Base-by-base conservation (phyloP, 2,797 vertebrate species). In the Gymnothorax reevesii region DNA sequence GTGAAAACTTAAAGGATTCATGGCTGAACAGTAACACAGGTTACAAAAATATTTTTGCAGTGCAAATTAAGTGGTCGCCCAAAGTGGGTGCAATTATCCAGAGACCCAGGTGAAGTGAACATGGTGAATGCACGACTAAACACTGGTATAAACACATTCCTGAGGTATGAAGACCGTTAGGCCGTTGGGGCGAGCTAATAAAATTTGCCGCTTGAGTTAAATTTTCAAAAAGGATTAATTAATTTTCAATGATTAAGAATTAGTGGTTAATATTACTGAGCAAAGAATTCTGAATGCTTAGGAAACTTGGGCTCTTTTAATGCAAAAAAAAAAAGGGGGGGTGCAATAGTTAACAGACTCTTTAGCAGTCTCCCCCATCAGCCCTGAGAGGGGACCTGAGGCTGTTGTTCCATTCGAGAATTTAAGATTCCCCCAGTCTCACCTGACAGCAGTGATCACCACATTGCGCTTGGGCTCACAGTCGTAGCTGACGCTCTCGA, bases 401-500 rank as follows among this genome's bases (percentile, higher is more conserved):
- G 57, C 57, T 59, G 13, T 17, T 10, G 22, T 25, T 25, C 66
- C 66, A 27, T 7, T 69, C 4, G 15, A 27, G 17, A 64, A 49
- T 59, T 57, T 13, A 33, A 7, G 25, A 55, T 17, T 7, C 17
- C 25, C 66, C 3, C 49, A 15, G 57, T 33, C 88, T 88, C 89
- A 97, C 97, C 96, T 97, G 84, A 96, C 86, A 10, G 99, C 99
- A 0, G 98, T 99, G 93, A 99, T 94, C 88, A 98, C 97, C 49
- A 99, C 97, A 7, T 98, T 99, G 88, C 98, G 98, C 90, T 99
- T 99, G 60, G 99, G 98, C 90, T 99, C 99, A 57, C 95, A 98
- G 94, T 99, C 99, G 49, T 99, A 99, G 96, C 98, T 99, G 94
- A 98, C 93, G 27, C 98, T 99, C 90, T 99, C 99, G 88, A 99